These are phyloP conservation scores for Phocoena phocoena DNA, from an alignment of 2,113 vertebrate genomes.

Conservation along the genomic window DNA sequence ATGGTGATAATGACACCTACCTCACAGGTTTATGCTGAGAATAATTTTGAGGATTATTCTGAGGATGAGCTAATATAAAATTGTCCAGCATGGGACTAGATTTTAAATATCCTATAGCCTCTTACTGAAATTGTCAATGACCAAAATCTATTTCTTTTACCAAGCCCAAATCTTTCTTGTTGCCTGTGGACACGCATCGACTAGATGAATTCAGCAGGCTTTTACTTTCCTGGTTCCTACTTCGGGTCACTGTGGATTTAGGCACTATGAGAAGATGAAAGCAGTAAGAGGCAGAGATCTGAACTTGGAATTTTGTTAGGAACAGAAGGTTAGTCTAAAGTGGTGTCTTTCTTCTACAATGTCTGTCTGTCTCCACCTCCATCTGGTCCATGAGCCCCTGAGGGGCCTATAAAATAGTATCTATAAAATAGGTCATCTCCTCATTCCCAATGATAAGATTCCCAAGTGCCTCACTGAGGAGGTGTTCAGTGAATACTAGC, in stretches of 20 bases:
- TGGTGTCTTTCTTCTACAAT: background rate
- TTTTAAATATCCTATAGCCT: constrained; percentile 7
- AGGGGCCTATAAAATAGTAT: background rate
- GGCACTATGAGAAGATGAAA: background rate
- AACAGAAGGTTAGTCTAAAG: background rate
- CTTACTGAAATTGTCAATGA: background rate
- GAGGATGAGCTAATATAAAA: constrained; percentile 16
- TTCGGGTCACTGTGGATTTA: background rate
- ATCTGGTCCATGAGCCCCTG: background rate
- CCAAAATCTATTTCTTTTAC: background rate
- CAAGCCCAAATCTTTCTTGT: background rate
- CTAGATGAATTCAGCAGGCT: background rate
- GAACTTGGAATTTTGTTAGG: background rate
- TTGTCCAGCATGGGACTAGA: background rate
- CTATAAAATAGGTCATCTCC: background rate
- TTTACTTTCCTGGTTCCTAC: background rate
- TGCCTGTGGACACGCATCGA: background rate
- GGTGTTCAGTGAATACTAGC: background rate
- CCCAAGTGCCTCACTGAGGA: background rate
- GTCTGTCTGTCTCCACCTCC: background rate
- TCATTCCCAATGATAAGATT: background rate
- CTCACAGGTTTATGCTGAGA: background rate
- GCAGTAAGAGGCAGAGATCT: background rate
- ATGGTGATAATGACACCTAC: background rate
- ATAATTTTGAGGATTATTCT: background rate